These are phyloP conservation scores for Numida meleagris DNA, from an alignment of 2,113 vertebrate genomes.

Conservation along the genomic window DNA sequence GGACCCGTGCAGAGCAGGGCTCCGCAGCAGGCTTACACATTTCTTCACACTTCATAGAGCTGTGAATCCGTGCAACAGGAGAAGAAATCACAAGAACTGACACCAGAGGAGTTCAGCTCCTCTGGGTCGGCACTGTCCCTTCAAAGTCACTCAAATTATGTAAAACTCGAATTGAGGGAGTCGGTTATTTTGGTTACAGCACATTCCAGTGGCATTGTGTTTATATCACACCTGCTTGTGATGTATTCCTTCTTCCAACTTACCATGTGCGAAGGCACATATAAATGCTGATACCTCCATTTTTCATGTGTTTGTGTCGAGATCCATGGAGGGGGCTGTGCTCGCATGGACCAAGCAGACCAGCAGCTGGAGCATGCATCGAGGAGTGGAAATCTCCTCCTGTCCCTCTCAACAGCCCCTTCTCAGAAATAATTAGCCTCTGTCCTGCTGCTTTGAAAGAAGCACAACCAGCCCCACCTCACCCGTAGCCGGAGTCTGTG, in stretches of 20 bases:
- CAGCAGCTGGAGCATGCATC: rapidly evolving
- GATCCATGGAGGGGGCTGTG: background rate
- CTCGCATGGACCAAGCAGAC: background rate
- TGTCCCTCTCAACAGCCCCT: background rate
- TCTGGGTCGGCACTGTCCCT: background rate
- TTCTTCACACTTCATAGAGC: background rate
- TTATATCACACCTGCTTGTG: background rate
- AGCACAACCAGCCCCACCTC: background rate
- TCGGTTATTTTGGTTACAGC: background rate
- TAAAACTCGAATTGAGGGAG: background rate
- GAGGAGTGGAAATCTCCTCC: rapidly evolving
- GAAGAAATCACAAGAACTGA: background rate
- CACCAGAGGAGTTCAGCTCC: background rate
- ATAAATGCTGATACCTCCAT: background rate
- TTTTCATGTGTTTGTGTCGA: background rate
- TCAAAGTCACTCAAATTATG: background rate
- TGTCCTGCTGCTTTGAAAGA: rapidly evolving
- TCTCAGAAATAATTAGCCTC: rapidly evolving
- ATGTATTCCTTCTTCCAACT: background rate
- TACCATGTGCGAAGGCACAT: too few species aligned
- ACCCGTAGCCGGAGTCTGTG: background rate
- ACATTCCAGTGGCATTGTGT: background rate
- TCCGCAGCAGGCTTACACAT: background rate
- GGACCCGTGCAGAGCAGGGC: background rate
- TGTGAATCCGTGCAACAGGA: background rate